These are phyloP conservation scores for Mamestra configurata DNA, from an alignment of 1,140 invertebrate genomes.

Conservation along the genomic window DNA sequence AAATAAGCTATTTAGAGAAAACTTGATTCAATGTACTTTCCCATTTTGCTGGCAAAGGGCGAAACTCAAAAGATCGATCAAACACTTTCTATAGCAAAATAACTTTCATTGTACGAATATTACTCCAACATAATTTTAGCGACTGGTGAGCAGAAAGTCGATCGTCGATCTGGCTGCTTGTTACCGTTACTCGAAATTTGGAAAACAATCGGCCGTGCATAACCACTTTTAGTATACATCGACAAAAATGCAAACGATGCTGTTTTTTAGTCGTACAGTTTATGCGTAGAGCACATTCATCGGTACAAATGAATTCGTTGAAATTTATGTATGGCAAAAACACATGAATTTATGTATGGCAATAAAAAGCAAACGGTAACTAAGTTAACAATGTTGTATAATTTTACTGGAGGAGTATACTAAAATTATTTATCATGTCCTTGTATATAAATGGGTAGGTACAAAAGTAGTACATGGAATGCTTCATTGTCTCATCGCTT, in stretches of 20 bases:
- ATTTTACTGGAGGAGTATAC: not conserved
- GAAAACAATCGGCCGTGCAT: not conserved
- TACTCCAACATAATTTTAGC: too few species aligned
- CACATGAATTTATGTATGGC: conserved; percentile 27
- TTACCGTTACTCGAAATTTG: not conserved
- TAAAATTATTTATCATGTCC: not conserved
- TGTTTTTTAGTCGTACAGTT: conserved; percentile 31
- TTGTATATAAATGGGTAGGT: not conserved
- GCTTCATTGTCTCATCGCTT: too few species aligned
- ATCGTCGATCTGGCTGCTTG: too few species aligned
- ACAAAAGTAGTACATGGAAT: too few species aligned
- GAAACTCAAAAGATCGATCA: too few species aligned
- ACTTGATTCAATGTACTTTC: too few species aligned
- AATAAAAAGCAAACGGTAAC: conserved; percentile 30
- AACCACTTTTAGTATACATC: not conserved
- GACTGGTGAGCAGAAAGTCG: not conserved
- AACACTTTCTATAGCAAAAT: too few species aligned
- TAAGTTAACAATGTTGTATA: conserved; percentile 2
- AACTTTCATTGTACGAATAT: too few species aligned
- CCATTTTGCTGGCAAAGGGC: too few species aligned
- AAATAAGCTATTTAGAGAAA: too few species aligned
- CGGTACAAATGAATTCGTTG: conserved; percentile 36
- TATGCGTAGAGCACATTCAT: conserved; percentile 1
- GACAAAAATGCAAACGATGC: conserved; percentile 45
- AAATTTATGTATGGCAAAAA: conserved; percentile 34